phyloP scores from a whole-genome alignment of 2,888 invertebrate genomes.

The Drosophila nr. perissopoda region DNA sequence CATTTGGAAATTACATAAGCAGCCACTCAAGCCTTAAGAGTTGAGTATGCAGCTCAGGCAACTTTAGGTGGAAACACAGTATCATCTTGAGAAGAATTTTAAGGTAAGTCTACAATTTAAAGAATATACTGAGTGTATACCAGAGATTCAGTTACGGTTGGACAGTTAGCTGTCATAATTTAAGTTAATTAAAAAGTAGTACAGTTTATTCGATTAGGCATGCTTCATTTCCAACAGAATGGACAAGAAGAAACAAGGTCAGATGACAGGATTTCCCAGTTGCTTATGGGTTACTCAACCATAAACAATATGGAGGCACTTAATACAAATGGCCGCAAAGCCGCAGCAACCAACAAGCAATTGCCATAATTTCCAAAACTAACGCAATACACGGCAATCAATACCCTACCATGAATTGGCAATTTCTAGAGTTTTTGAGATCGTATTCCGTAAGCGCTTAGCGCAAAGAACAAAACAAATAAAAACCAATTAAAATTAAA shows the following conservation, averaged over 20 bases:
- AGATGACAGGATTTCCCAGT: constrained; percentile 23
- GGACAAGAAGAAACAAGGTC: constrained; percentile 12
- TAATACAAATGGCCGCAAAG: constrained; percentile 23
- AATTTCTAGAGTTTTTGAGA: constrained; percentile 51
- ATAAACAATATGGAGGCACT: constrained; percentile 50
- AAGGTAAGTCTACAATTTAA: background rate
- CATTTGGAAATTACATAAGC: constrained; percentile 23
- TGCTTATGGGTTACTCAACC: constrained; percentile 64
- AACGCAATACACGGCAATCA: constrained; percentile 17
- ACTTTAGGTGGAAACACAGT: background rate
- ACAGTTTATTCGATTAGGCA: constrained; percentile 54
- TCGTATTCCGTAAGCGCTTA: constrained; percentile 32
- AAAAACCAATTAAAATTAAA: constrained; percentile 69
- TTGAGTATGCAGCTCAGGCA: background rate
- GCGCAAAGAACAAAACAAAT: constrained; percentile 47
- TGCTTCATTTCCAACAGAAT: constrained; percentile 31
- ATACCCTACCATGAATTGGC: constrained; percentile 65
- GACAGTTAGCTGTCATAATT: constrained; percentile 4
- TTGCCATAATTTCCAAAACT: constrained; percentile 23
- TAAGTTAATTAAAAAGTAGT: constrained; percentile 32
- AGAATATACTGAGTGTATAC: background rate
- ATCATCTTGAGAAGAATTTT: background rate
- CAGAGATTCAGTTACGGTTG: background rate
- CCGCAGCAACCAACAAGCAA: constrained; percentile 29
- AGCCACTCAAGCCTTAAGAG: constrained; percentile 18